Base-by-base conservation (phyloP, 64 coral and sea anemone genomes). In the Acropora yongei region DNA sequence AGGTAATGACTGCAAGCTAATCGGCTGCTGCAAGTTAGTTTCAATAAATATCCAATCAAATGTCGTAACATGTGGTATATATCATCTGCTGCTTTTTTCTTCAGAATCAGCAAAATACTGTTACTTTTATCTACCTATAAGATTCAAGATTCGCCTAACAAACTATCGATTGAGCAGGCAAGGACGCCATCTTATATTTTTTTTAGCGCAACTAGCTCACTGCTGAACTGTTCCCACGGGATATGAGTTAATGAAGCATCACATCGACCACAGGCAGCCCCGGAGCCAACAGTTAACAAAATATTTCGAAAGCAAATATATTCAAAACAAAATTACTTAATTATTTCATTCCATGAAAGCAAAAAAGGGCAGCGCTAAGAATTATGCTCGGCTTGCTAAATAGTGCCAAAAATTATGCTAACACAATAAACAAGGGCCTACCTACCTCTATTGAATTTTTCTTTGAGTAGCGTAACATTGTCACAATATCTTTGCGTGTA, bases 241-340 rank as follows among this genome's bases (percentile, higher is more conserved):
- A 41, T 20, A n/a, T 43, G 71, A 74, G 71, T 41, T 41, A 4
- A 74, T 39, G 71, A 74, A 19, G 5, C 71, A 74, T 74, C 71
- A 7, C 71, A 20, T 41, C 71, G n/a, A 74, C 71, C 71, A n/a
- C 71, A 74, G 71, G 39, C 71, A 42, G n/a, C 1, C 9, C 71
- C 0, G 18, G 71, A 74, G 71, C 71, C 71, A 18, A 42, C n/a
- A 74, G 71, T 74, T 74, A 74, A 74, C 71, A 74, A 74, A 74
- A 74, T n/a, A 39, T 74, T 74, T 39, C n/a, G 71, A 74, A 74
- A 74, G 0, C n/a, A 74, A 39, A n/a, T 68, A 68, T 68, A 68
- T 68, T 39, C 71, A 74, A 74, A 30, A 74, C 1, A 20, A 74
- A 19, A 74, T 74, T 19, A 74, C 16, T n/a, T 74, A 3, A 74